Conservation (phyloP, 2,797 vertebrate genomes). For the Neosilurus mollespiculum region DNA sequence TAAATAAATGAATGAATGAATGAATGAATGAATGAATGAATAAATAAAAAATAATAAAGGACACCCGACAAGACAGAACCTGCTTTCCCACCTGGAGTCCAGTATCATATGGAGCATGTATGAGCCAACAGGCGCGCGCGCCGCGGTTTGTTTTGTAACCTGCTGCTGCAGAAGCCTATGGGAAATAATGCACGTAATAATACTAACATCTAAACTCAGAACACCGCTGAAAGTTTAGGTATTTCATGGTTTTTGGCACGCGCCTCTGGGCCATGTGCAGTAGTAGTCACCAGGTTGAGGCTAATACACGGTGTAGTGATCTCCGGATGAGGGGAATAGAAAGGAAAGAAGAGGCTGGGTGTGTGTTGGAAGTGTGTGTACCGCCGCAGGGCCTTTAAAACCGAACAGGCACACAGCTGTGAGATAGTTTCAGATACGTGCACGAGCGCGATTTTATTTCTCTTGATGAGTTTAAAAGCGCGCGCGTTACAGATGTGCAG, state of each 20-base stretch:
- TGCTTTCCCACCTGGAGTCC: not conserved
- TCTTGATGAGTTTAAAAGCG: not conserved
- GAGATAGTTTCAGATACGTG: conserved; percentile 13
- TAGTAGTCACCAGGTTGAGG: conserved; percentile 20
- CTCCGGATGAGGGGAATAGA: conserved; percentile 20
- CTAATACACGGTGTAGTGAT: conserved; percentile 17
- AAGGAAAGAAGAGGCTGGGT: not conserved
- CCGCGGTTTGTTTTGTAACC: not conserved
- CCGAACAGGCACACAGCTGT: conserved; percentile 18
- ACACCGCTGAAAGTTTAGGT: not conserved
- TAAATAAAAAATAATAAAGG: no score
- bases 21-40: no score
- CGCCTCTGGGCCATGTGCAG: not conserved
- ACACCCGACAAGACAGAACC: no score
- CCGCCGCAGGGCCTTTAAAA: conserved; percentile 16
- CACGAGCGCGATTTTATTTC: not conserved
- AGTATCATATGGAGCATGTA: not conserved
- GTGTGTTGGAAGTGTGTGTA: conserved; percentile 27
- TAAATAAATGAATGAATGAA: no score
- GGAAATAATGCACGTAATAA: not conserved
- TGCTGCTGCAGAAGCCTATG: not conserved
- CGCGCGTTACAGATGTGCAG: not conserved
- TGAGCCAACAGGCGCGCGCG: not conserved
- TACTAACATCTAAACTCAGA: not conserved
- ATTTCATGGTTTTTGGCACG: not conserved